Conservation (phyloP, 2,888 invertebrate genomes). For the Parapristionchus giblindavisi region DNA sequence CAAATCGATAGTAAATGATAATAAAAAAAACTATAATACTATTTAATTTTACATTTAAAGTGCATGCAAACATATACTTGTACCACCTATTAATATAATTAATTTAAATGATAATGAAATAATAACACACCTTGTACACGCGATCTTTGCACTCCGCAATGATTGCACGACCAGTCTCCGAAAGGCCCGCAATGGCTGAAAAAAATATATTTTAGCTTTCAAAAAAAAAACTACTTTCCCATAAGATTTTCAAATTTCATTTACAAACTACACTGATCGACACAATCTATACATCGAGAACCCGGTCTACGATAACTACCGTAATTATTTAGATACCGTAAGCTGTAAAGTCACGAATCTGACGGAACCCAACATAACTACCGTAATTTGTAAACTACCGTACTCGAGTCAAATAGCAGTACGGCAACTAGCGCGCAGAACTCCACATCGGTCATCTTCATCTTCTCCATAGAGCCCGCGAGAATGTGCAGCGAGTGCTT, state of each 20-base stretch:
- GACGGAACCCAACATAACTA: too few relatives aligned
- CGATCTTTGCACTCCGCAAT: constrained; percentile 47
- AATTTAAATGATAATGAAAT: background rate
- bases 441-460: constrained; percentile 58
- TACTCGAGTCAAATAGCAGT: constrained; percentile 60
- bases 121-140: constrained; percentile 40
- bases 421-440: constrained; percentile 58
- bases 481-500: constrained; percentile 51
- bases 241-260: background rate
- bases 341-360: too few relatives aligned
- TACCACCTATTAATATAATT: background rate
- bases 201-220: background rate
- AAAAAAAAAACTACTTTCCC: too few relatives aligned
- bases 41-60: too few relatives aligned
- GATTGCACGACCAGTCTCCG: constrained; percentile 41
- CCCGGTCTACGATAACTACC: background rate
- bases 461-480: constrained; percentile 51
- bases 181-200: constrained; percentile 44
- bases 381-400: constrained; percentile 29
- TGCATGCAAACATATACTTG: background rate
- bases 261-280: background rate
- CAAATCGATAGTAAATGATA: too few relatives aligned
- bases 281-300: background rate
- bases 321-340: too few relatives aligned
- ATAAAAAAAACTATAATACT: too few relatives aligned